These are phyloP conservation scores for Sinocyclocheilus grahami DNA, from an alignment of 2,113 vertebrate genomes.

Conservation along the genomic window DNA sequence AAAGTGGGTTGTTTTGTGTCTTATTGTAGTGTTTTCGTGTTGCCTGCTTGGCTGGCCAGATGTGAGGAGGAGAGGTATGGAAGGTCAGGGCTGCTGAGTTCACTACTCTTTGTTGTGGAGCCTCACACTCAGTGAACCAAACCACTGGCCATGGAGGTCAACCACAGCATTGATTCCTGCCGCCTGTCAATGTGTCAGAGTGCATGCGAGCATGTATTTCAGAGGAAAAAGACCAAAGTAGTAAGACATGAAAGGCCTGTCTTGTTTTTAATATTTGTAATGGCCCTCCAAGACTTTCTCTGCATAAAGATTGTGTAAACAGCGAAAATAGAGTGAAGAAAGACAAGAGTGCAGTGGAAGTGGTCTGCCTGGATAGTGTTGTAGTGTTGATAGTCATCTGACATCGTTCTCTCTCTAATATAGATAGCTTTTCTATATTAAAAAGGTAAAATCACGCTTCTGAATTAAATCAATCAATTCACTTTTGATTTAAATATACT, in stretches of 20 bases:
- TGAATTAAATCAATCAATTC: neutral
- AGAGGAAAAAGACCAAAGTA: conserved; percentile 44
- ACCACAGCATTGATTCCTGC: conserved; percentile 63
- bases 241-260: conserved; percentile 64
- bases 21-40: conserved; percentile 42
- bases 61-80: conserved; percentile 55
- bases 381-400: conserved; percentile 44
- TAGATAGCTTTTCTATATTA: conserved; percentile 11
- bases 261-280: conserved; percentile 62
- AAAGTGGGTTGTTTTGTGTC: neutral
- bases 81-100: conserved; percentile 60
- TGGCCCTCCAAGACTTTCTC: conserved; percentile 59
- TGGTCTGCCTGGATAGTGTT: conserved; percentile 59
- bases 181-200: conserved; percentile 71
- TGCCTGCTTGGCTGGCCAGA: conserved; percentile 58
- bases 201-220: conserved; percentile 63
- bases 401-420: conserved; percentile 65
- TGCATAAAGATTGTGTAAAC: conserved; percentile 59
- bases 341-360: neutral
- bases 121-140: conserved; percentile 64
- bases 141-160: conserved; percentile 66
- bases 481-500: neutral
- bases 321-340: conserved; percentile 29
- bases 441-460: neutral
- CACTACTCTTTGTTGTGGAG: conserved; percentile 64